phyloP scores from a whole-genome alignment of 37 sponge, comb jelly and placozoan species.

The Theonella swinhoei region DNA sequence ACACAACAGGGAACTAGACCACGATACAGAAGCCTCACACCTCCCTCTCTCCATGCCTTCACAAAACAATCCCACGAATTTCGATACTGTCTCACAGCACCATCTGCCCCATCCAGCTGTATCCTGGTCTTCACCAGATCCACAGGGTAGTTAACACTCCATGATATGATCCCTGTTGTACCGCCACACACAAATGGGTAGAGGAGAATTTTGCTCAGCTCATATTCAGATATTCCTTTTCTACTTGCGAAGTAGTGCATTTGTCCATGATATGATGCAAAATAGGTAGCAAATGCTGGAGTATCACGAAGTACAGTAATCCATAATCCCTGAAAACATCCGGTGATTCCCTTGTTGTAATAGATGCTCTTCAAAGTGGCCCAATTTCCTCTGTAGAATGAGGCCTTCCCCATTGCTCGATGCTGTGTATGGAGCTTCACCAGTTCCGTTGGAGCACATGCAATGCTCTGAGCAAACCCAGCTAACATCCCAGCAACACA shows the following conservation, averaged over 20 bases:
- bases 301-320: conserved; percentile 76
- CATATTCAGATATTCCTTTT: conserved; percentile 1
- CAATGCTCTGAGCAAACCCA: conserved; percentile 58
- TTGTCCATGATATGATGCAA: conserved; percentile 56
- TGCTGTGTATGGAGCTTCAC: conserved; percentile 83
- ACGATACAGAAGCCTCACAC: neutral
- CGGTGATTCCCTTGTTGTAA: conserved; percentile 54
- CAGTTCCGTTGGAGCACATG: conserved; percentile 77
- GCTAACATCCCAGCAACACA: conserved; percentile 69
- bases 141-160: conserved; percentile 79
- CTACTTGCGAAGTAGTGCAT: neutral
- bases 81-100: conserved; percentile 33
- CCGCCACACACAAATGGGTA: conserved; percentile 71
- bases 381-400: conserved; percentile 57
- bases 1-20: neutral
- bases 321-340: conserved; percentile 65
- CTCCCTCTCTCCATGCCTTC: conserved; percentile 53
- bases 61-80: conserved; percentile 69
- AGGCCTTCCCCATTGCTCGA: neutral
- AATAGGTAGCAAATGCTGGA: conserved; percentile 77
- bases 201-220: conserved; percentile 15
- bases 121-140: conserved; percentile 89
- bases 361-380: conserved; percentile 61
- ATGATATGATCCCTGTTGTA: conserved; percentile 50
- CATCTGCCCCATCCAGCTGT: conserved; percentile 78